phyloP scores from a whole-genome alignment of 1,140 invertebrate species.

The Cheumatopsyche charites region DNA sequence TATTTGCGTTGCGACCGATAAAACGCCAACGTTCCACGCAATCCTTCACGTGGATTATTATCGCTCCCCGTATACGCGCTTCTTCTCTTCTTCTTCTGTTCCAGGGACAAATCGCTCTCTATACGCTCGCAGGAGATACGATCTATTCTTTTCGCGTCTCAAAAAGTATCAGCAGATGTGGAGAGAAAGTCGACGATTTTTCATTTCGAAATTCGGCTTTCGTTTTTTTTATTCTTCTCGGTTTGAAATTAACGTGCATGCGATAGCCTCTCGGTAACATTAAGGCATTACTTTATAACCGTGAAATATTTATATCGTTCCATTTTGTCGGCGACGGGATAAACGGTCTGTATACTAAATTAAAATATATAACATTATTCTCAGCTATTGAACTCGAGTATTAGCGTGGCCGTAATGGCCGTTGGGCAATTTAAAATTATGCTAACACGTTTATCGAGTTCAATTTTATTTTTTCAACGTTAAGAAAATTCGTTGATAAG shows the following conservation, averaged over 20 bases:
- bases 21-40: conserved; percentile 7
- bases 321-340: too few species aligned
- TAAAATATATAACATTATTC: conserved; percentile 16
- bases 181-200: neutral
- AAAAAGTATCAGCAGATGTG: neutral
- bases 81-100: neutral
- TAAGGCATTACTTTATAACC: too few species aligned
- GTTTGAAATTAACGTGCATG: too few species aligned
- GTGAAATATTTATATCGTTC: too few species aligned
- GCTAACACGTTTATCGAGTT: conserved; percentile 1
- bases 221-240: too few species aligned
- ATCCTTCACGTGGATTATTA: conserved; percentile 22
- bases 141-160: neutral
- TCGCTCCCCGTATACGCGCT: conserved; percentile 5
- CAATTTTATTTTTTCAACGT: neutral
- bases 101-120: conserved; percentile 13
- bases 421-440: conserved; percentile 17
- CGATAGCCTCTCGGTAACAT: too few species aligned
- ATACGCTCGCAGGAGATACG: neutral
- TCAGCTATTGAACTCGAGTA: conserved; percentile 3
- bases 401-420: conserved; percentile 11
- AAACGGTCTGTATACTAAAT: neutral
- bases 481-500: conserved; percentile 16
- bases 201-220: neutral
- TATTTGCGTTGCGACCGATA: conserved; percentile 22